These are phyloP conservation scores for Drosophila cognata DNA, from an alignment of 2,888 invertebrate species.

Conservation along the genomic window DNA sequence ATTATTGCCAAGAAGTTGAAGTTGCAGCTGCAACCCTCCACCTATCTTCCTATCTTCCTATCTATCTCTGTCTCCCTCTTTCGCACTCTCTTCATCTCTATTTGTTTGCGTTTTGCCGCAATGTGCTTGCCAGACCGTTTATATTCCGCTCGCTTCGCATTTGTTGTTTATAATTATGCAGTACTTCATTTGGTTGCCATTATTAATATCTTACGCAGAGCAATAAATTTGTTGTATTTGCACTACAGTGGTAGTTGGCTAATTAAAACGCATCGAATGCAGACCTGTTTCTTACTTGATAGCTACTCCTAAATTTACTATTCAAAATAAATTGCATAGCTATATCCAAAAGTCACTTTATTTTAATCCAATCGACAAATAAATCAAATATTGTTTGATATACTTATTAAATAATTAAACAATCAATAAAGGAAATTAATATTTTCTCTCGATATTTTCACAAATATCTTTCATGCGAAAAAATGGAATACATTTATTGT, in stretches of 20 bases:
- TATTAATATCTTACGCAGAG: conserved; percentile 8
- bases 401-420: neutral
- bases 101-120: conserved; percentile 59
- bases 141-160: conserved; percentile 45
- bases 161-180: conserved; percentile 63
- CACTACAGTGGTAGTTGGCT: neutral
- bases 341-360: neutral
- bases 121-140: conserved; percentile 43
- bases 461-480: neutral
- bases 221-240: conserved; percentile 33
- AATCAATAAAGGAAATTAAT: neutral
- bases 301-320: neutral
- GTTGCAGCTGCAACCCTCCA: conserved; percentile 14
- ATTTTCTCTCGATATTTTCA: neutral
- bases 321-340: neutral
- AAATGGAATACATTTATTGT: neutral
- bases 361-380: neutral
- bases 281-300: neutral
- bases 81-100: conserved; percentile 1
- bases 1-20: conserved; percentile 66
- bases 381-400: neutral
- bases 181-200: conserved; percentile 36
- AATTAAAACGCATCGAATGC: conserved; percentile 2
- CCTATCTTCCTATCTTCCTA: neutral
- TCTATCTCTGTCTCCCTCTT: neutral